These are phyloP conservation scores for Acanthosepion esculentum DNA, from an alignment of 2,888 invertebrate genomes.

Conservation along the genomic window DNA sequence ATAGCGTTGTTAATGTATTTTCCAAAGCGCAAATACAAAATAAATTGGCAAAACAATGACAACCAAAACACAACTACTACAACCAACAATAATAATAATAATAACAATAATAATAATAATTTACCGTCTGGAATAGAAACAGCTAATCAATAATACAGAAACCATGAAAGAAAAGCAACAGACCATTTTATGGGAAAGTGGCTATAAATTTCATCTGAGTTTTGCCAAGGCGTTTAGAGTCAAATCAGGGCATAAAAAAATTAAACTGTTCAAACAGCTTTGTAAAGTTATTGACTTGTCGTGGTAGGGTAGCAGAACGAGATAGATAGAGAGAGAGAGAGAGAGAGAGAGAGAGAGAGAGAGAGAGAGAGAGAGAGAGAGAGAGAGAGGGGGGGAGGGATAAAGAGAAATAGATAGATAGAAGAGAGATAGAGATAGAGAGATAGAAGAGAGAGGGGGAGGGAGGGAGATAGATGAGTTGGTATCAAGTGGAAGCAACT, in stretches of 20 bases:
- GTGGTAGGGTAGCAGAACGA: background rate
- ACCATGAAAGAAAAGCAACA: background rate
- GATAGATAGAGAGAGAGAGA: background rate
- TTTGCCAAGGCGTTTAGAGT: background rate
- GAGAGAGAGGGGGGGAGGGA: background rate
- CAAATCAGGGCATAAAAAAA: background rate
- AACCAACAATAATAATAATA: background rate
- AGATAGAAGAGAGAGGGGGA: too few species aligned
- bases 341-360: background rate
- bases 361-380: too few species aligned
- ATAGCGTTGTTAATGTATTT: too few species aligned
- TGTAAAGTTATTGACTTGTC: background rate
- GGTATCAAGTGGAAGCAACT: background rate
- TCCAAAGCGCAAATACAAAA: too few species aligned
- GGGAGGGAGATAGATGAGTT: background rate
- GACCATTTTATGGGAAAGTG: conserved; percentile 18
- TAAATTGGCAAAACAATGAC: too few species aligned
- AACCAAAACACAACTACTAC: too few species aligned
- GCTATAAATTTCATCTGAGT: background rate
- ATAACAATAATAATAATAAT: background rate
- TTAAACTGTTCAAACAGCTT: background rate
- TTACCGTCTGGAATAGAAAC: background rate
- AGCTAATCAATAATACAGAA: background rate
- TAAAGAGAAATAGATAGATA: background rate
- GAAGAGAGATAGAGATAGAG: background rate